These are phyloP conservation scores for Paramormyrops kingsleyae DNA, from an alignment of 2,113 vertebrate genomes.

Conservation along the genomic window DNA sequence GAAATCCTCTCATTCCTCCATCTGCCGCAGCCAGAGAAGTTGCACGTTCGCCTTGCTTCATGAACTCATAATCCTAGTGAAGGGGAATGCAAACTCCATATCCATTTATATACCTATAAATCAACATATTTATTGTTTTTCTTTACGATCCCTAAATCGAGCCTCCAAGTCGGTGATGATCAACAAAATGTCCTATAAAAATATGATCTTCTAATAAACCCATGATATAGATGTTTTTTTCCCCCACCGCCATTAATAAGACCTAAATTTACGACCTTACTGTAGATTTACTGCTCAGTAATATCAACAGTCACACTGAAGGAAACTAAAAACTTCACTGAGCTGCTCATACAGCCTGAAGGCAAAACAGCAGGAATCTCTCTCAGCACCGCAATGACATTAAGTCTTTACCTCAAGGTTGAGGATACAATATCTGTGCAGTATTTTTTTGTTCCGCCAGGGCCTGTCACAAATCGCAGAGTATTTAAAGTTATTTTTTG, in stretches of 20 bases:
- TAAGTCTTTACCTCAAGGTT: constrained; percentile 1
- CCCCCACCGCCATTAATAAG: neutral
- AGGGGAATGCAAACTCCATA: neutral
- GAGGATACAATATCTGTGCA: neutral
- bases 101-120: neutral
- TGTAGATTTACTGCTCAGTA: neutral
- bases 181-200: constrained; percentile 1
- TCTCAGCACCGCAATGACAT: neutral
- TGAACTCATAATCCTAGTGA: neutral
- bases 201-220: neutral
- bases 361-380: neutral
- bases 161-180: neutral
- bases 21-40: neutral
- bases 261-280: neutral
- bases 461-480: neutral
- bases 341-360: neutral
- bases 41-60: neutral
- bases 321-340: neutral
- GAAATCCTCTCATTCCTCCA: neutral
- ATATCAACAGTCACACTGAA: neutral
- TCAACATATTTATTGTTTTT: neutral
- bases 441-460: neutral
- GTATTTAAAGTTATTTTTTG: neutral
- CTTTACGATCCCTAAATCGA: neutral
- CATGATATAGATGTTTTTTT: neutral